phyloP scores from a whole-genome alignment of 1,140 invertebrate species.

The Batillaria attramentaria region DNA sequence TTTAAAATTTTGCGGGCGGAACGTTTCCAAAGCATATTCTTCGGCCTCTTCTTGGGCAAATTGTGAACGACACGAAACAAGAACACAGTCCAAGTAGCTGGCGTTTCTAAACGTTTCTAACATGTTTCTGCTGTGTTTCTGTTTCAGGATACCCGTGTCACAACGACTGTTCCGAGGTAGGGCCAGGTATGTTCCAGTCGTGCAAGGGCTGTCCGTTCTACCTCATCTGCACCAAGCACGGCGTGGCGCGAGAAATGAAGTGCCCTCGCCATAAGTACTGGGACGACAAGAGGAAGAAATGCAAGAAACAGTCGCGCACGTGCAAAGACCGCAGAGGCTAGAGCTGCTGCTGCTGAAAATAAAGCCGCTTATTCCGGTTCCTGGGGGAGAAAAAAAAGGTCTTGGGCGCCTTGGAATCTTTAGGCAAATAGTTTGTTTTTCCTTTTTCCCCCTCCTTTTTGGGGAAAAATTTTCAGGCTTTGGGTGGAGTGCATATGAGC shows the following conservation, averaged over 20 bases:
- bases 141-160: conserved; percentile 12
- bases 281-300: conserved; percentile 27
- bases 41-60: too few species aligned
- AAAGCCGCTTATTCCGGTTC: background rate
- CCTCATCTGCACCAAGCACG: conserved; percentile 33
- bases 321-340: background rate
- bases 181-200: conserved; percentile 21
- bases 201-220: conserved; percentile 30
- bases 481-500: too few species aligned
- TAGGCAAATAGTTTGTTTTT: background rate
- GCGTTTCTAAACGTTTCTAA: too few species aligned
- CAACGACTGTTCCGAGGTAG: background rate
- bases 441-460: background rate
- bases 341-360: background rate
- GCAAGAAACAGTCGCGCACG: conserved; percentile 6
- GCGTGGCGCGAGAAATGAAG: background rate
- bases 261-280: conserved; percentile 11
- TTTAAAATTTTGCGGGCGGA: too few species aligned
- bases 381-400: background rate
- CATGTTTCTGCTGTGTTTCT: too few species aligned
- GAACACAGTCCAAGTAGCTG: too few species aligned
- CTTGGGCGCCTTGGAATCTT: background rate
- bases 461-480: too few species aligned
- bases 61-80: too few species aligned
- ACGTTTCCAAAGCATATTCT: too few species aligned